phyloP scores from a whole-genome alignment of 53 echinoderm and acorn worm species.

The Henricia sp. region DNA sequence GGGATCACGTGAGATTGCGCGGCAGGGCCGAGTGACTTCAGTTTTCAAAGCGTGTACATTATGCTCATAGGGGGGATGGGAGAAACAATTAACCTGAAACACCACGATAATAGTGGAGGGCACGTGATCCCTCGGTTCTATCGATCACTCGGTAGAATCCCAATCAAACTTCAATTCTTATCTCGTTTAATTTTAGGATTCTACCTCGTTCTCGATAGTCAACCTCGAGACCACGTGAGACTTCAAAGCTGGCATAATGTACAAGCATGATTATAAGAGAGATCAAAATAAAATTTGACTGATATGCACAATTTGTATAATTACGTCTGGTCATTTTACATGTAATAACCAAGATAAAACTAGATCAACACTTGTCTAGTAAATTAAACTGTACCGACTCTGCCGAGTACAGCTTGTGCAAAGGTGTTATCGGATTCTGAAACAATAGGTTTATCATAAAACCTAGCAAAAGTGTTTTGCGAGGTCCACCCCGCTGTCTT shows the following conservation, averaged over 20 bases:
- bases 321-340: too few relatives aligned
- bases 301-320: too few relatives aligned
- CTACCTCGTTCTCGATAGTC: constrained; percentile 45
- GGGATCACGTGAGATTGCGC: constrained; percentile 35
- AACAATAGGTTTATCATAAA: constrained; percentile 5
- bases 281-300: too few relatives aligned
- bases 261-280: neutral
- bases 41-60: constrained; percentile 20
- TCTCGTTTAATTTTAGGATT: constrained; percentile 49
- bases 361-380: neutral
- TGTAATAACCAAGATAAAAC: neutral
- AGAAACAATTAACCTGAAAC: neutral
- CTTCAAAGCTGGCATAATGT: constrained; percentile 44
- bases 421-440: neutral
- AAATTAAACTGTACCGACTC: neutral
- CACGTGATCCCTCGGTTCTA: constrained; percentile 47
- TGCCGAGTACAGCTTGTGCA: neutral
- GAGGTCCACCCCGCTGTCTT: constrained; percentile 26
- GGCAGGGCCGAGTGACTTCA: constrained; percentile 24
- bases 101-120: constrained; percentile 6
- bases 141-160: constrained; percentile 28
- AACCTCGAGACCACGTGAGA: constrained; percentile 44
- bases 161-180: constrained; percentile 42
- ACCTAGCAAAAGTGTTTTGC: constrained; percentile 6
- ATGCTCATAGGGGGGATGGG: constrained; percentile 3